Base-by-base conservation (phyloP, 2,113 vertebrate species). In the Halichoeres trimaculatus region DNA sequence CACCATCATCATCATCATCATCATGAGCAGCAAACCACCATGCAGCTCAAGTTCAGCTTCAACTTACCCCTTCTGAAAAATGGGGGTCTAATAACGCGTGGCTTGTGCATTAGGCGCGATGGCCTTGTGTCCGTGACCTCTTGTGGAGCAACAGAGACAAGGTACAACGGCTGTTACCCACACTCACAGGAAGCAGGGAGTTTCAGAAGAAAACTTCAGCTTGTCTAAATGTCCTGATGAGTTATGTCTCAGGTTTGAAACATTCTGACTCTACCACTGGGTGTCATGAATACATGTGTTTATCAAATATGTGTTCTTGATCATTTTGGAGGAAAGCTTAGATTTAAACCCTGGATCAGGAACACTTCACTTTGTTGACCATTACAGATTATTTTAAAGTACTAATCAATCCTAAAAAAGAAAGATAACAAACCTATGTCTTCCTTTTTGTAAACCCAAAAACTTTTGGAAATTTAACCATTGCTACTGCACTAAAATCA, bases 31-130 rank as follows among this genome's bases (percentile, higher is more conserved):
- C 89, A 88, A 84, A 84, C 79, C 88, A 89, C 89, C 91, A 92
- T 92, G 91, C 90, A 92, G 79, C 89, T 85, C 82, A 30, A 74
- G 66, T 50, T 81, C 55, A 59, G 45, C 81, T 80, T 85, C 73
- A 75, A 93, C 91, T 93, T 91, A 93, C 91, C 90, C 90, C 90
- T 92, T 70, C 88, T 88, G 89, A 90, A 88, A 89, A 92, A 90
- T 85, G 89, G 89, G 88, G 88, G 84, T 81, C 88, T 93, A 91
- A 93, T 89, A 88, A 91, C 85, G 26, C 78, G 82, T 4, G 90
- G 91, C 88, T 88, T 91, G 89, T 76, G 89, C 81, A 90, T 76
- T 63, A 89, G 78, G 82, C 87, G 89, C n/a, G 80, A 54, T 53
- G 41, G 84, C 88, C 88, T 88, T 80, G 86, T 88, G 76, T 92